These are phyloP conservation scores for Drosophila sulfurigaster DNA, from an alignment of 1,140 invertebrate species.

Conservation along the genomic window DNA sequence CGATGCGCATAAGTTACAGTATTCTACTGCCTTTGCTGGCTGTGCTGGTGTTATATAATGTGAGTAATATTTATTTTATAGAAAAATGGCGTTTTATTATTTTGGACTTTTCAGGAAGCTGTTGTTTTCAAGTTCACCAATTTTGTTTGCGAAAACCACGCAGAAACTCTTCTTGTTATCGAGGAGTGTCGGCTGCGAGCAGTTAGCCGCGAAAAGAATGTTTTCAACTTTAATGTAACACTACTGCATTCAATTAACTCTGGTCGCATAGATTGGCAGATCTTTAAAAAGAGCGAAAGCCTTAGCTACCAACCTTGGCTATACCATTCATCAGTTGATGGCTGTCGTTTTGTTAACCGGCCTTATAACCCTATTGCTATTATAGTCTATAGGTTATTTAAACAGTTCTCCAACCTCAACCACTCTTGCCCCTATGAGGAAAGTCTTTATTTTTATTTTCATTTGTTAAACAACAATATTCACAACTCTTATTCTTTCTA, in stretches of 20 bases:
- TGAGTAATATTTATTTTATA: too few relatives aligned
- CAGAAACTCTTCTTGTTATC: background rate
- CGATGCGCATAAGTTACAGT: too few relatives aligned
- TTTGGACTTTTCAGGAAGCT: background rate
- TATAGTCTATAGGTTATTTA: background rate
- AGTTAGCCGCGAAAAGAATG: slow-evolving; percentile 6
- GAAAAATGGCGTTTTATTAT: background rate
- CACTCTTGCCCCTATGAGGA: slow-evolving; percentile 15
- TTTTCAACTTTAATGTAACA: slow-evolving; percentile 6
- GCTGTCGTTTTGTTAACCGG: slow-evolving; percentile 2
- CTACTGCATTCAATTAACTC: background rate
- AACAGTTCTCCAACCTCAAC: background rate
- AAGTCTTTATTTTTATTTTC: background rate
- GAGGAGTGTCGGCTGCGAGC: background rate
- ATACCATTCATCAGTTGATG: slow-evolving; percentile 3
- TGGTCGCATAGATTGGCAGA: background rate
- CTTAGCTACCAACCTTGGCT: slow-evolving; percentile 19
- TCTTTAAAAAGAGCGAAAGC: slow-evolving; percentile 5
- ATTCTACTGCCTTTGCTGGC: too few relatives aligned
- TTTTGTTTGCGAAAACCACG: slow-evolving; percentile 11
- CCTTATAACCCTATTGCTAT: slow-evolving; percentile 20
- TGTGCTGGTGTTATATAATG: too few relatives aligned
- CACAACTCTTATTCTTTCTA: too few relatives aligned
- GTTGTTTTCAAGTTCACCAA: slow-evolving; percentile 13
- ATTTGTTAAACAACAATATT: too few relatives aligned